Base-by-base conservation (phyloP, 2,888 invertebrate species). In the Cephus rjabovi region DNA sequence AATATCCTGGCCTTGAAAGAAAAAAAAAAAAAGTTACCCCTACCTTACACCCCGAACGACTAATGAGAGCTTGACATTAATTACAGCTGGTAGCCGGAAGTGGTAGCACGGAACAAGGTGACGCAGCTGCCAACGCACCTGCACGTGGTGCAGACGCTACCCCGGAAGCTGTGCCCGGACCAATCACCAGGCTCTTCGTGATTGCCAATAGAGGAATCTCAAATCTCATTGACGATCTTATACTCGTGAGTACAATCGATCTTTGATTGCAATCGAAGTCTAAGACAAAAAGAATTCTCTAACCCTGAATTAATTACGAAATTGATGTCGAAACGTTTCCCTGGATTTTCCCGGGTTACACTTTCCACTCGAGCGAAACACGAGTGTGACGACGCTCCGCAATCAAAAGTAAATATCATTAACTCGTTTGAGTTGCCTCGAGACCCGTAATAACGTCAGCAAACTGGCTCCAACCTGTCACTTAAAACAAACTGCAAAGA, bases 141-240 rank as follows among this genome's bases (percentile, higher is more conserved):
- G 94, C 93, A 82, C 94, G 94, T 89, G 93, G 93, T 73, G 95
- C 94, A 77, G 93, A 92, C 91, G 95, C 95, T 84, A 95, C 95
- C 86, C 94, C 95, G 75, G 97, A 97, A 92, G 97, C 96, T 78
- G 96, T 97, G 87, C 97, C 97, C 92, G 97, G 97, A 87, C 97
- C 97, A 78, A 95, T 97, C 89, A 97, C 97, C 80, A 94, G 97
- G 91, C 94, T 97, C 79, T 96, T 97, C 92, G 96, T 97, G 88
- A 95, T 97, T 89, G 97, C 96, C 88, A 97, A 97, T 92, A 94
- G 97, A 86, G 97, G 97, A 85, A 94, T 97, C 87, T 96, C 97
- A 88, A 97, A 97, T 92, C 94, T 97, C 87, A 94, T 97, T 87
- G 97, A 97, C 92, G 97, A 97, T 93, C 94, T 97, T 88, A 97